Conservation (phyloP, 2,797 vertebrate species). For the Helarctos malayanus region DNA sequence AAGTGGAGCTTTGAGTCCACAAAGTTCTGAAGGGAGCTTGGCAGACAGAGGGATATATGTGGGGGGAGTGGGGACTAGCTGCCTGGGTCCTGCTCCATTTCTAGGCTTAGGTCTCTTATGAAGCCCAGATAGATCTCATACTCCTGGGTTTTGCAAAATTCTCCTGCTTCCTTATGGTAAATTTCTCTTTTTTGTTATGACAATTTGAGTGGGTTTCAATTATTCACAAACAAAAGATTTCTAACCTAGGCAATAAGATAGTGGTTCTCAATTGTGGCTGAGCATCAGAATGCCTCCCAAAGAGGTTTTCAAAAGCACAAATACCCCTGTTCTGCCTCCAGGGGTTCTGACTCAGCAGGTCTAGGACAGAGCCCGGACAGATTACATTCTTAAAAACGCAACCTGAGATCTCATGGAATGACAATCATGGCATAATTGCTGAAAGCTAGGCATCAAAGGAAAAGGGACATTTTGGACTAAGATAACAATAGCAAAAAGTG, state of each 20-base stretch:
- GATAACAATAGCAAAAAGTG: neutral
- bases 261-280: neutral
- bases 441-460: neutral
- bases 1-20: neutral
- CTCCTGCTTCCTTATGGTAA: neutral
- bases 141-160: neutral
- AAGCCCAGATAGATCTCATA: neutral
- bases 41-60: neutral
- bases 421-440: neutral
- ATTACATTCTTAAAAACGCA: constrained; percentile 11
- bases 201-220: constrained; percentile 7
- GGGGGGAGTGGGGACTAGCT: neutral
- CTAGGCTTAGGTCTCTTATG: neutral
- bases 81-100: neutral
- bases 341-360: neutral
- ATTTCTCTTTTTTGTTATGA: neutral
- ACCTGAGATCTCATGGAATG: neutral
- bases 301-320: constrained; percentile 34
- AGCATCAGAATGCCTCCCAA: constrained; percentile 31
- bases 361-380: neutral
- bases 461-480: neutral
- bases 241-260: neutral
- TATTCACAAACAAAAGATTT: constrained; percentile 50
- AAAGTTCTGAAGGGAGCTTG: neutral
- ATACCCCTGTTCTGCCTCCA: neutral